Evolutionary conservation across 2,888 invertebrate genomes (phyloP).

Genomic region (Drosophila sordidula): DNA sequence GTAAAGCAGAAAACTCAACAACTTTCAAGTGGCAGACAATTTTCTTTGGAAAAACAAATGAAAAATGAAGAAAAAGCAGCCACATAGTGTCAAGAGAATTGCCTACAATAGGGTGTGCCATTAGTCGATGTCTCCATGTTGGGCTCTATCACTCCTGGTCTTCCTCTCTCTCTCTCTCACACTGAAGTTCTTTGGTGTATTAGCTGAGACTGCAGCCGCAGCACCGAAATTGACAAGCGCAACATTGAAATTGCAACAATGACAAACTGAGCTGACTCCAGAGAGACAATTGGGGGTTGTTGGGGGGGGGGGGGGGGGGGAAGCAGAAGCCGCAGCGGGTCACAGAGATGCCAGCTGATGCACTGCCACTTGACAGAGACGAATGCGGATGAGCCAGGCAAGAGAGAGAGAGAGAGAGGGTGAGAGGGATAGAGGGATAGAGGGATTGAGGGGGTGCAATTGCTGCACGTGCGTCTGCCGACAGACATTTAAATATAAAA

Average conservation of each 20-base stretch:
- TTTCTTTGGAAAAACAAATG: slow-evolving; percentile 12
- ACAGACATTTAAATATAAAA: slow-evolving; percentile 80
- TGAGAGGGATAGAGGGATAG: slow-evolving; percentile 6
- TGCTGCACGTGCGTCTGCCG: slow-evolving; percentile 75
- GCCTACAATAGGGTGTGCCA: slow-evolving; percentile 30
- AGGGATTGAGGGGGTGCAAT: slow-evolving; percentile 1
- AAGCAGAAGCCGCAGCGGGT: slow-evolving; percentile 19
- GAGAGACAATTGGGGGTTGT: not conserved
- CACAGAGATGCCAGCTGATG: slow-evolving; percentile 46
- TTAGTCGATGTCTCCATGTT: slow-evolving; percentile 39
- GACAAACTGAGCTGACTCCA: slow-evolving; percentile 65
- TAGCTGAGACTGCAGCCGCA: slow-evolving; percentile 23
- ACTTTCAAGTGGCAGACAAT: slow-evolving; percentile 35
- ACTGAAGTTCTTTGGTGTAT: slow-evolving; percentile 7
- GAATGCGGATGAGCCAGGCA: slow-evolving; percentile 58
- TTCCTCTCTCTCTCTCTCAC: not conserved
- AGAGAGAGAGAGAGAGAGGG: not conserved
- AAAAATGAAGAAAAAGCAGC: slow-evolving; percentile 17
- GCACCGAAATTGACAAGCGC: slow-evolving; percentile 76
- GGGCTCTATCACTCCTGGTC: not conserved
- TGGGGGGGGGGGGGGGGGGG: not conserved
- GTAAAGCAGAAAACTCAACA: slow-evolving; percentile 18
- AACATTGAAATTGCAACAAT: slow-evolving; percentile 79
- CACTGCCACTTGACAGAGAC: slow-evolving; percentile 76
- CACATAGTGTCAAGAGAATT: slow-evolving; percentile 23